Conservation (phyloP, 2,888 invertebrate genomes). For the Lottia gigantea region DNA sequence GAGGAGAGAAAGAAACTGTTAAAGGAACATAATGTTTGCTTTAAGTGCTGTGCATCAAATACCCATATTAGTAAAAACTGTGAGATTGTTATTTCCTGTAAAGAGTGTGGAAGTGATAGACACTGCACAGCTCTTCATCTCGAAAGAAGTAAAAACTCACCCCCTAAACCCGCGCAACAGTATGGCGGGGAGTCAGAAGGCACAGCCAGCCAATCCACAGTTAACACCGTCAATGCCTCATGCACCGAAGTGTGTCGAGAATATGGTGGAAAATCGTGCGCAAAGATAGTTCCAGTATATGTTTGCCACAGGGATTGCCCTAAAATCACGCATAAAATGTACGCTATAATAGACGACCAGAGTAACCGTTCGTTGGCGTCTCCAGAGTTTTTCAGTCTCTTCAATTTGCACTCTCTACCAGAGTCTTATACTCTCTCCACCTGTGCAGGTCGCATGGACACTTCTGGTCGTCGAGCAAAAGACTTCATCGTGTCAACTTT, state of each 20-base stretch:
- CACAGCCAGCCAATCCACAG: not conserved
- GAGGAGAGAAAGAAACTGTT: no score
- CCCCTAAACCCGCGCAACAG: not conserved
- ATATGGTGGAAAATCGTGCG: conserved; percentile 22
- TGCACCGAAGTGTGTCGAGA: conserved; percentile 18
- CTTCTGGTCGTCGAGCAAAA: conserved; percentile 21
- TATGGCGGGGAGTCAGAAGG: conserved; percentile 7
- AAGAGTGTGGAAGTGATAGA: conserved; percentile 24
- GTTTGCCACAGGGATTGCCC: conserved; percentile 14
- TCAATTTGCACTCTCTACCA: conserved; percentile 8
- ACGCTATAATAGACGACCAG: conserved; percentile 29
- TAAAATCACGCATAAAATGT: conserved; percentile 4
- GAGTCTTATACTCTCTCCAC: conserved; percentile 24
- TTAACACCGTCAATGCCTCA: no score
- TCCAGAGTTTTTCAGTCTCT: conserved; percentile 23
- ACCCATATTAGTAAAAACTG: conserved; percentile 24
- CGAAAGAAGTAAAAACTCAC: not conserved
- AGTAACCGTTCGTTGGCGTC: conserved; percentile 25
- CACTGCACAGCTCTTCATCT: conserved; percentile 28
- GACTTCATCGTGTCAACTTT: conserved; percentile 20
- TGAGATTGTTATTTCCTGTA: conserved; percentile 20
- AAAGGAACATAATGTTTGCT: conserved; percentile 19
- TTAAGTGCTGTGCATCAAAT: conserved; percentile 24
- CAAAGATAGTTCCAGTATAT: conserved; percentile 16
- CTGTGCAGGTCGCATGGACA: conserved; percentile 24